Percentiles rank a stretch among this genome's conserved stretches.
phyloP scores from a whole-genome alignment of 1,140 invertebrate genomes.

The Arion vulgaris region DNA sequence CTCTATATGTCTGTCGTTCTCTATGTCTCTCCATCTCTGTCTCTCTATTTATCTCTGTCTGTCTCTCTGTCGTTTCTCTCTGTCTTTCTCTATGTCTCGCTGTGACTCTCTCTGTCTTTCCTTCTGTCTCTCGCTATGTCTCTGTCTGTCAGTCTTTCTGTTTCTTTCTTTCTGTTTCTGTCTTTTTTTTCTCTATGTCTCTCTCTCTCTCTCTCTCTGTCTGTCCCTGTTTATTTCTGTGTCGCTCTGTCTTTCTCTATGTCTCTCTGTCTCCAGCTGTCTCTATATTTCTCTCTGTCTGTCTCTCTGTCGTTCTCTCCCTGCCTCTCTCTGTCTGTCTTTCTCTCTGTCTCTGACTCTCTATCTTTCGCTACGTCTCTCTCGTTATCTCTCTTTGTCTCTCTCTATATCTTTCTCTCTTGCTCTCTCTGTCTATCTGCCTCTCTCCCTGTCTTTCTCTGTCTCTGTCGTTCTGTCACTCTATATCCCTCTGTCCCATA shows the following conservation, averaged over 20 bases:
- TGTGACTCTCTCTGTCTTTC: too few species aligned
- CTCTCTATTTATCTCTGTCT: too few species aligned
- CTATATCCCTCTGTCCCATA: too few species aligned
- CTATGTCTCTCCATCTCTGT: too few species aligned
- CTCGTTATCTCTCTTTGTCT: constrained; percentile 5
- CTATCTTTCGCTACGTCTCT: constrained; percentile 2
- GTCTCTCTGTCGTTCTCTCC: background rate
- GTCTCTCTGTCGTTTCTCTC: background rate
- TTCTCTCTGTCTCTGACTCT: background rate
- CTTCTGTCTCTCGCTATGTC: too few species aligned
- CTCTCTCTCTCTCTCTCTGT: constrained; percentile 3
- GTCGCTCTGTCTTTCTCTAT: too few species aligned
- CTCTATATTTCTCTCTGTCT: background rate
- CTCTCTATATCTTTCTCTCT: background rate
- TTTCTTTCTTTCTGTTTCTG: background rate
- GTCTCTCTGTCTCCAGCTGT: background rate
- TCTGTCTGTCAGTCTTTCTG: background rate
- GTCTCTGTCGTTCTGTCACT: too few species aligned
- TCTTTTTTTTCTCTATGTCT: constrained; percentile 5
- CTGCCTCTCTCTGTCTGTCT: background rate
- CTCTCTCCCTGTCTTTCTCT: too few species aligned
- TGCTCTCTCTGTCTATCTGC: too few species aligned
- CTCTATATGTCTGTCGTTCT: background rate
- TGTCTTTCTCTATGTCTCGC: background rate
- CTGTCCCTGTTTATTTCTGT: background rate